Evolutionary conservation across 1,140 invertebrate genomes (phyloP).

Genomic region (Bemisia tabaci): DNA sequence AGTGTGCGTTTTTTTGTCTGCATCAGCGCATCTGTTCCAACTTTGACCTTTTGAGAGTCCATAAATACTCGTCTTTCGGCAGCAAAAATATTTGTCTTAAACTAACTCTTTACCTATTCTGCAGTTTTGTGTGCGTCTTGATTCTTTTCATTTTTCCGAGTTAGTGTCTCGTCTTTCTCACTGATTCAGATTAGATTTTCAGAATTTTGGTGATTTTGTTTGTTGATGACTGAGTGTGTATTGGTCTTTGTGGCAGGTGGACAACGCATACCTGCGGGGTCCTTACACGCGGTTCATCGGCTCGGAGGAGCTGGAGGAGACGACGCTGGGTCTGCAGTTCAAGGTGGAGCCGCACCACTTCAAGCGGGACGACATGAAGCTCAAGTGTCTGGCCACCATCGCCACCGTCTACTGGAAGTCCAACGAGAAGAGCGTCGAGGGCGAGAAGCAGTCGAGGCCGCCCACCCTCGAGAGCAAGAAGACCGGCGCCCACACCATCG

Average conservation of each 20-base stretch:
- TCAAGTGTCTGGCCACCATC: conserved; percentile 77
- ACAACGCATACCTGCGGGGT: conserved; percentile 37
- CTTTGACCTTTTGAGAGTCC: no score
- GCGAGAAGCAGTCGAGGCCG: conserved; percentile 45
- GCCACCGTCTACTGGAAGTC: conserved; percentile 66
- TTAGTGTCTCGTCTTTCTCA: not conserved
- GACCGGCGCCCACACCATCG: conserved; percentile 32
- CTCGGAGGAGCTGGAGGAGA: conserved; percentile 51
- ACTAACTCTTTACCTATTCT: conserved; percentile 8
- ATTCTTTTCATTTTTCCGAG: no score
- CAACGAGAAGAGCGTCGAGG: conserved; percentile 69
- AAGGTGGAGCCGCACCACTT: conserved; percentile 60
- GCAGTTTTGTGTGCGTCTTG: no score
- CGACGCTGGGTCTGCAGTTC: conserved; percentile 54
- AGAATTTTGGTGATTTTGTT: not conserved
- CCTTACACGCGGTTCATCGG: conserved; percentile 36
- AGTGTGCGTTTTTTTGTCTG: not conserved
- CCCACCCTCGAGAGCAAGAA: conserved; percentile 46
- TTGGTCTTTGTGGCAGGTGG: no score
- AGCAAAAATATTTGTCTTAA: not conserved
- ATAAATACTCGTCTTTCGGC: no score
- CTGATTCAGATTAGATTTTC: not conserved
- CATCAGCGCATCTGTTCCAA: no score
- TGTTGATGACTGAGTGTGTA: no score
- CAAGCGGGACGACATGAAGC: conserved; percentile 62